These are phyloP conservation scores for Pammene aurita DNA, from an alignment of 2,888 invertebrate species.

Conservation along the genomic window DNA sequence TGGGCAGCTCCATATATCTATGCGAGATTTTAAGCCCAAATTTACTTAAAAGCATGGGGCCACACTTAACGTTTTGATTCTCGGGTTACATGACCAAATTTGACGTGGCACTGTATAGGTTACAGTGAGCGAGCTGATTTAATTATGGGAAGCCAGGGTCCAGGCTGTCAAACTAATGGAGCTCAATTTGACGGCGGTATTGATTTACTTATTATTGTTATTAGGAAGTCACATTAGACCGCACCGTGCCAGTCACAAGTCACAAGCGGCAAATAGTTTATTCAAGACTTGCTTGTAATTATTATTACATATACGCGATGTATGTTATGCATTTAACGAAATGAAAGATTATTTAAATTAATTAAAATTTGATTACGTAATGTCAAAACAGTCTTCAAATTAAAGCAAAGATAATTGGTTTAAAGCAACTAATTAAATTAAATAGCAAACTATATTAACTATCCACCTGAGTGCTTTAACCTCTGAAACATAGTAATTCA, in stretches of 20 bases:
- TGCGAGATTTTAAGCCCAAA: conserved; percentile 81
- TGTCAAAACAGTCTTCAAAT: background rate
- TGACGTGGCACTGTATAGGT: conserved; percentile 19
- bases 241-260: background rate
- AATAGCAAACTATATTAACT: background rate
- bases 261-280: background rate
- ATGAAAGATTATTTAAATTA: background rate
- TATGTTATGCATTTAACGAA: no score
- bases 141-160: conserved; percentile 19
- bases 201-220: conserved; percentile 12
- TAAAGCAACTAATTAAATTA: background rate
- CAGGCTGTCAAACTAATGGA: conserved; percentile 28
- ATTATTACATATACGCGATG: no score
- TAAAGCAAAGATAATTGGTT: conserved; percentile 6
- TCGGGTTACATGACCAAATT: conserved; percentile 31
- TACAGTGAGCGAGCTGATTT: conserved; percentile 19
- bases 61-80: conserved; percentile 43
- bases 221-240: background rate
- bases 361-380: background rate
- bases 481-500: background rate
- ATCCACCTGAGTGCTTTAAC: background rate
- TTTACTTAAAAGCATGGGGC: conserved; percentile 78
- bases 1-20: conserved; percentile 75
- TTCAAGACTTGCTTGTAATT: background rate
- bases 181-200: background rate